These are phyloP conservation scores for Palaemon carinicauda DNA, from an alignment of 1,140 invertebrate species.

Conservation along the genomic window DNA sequence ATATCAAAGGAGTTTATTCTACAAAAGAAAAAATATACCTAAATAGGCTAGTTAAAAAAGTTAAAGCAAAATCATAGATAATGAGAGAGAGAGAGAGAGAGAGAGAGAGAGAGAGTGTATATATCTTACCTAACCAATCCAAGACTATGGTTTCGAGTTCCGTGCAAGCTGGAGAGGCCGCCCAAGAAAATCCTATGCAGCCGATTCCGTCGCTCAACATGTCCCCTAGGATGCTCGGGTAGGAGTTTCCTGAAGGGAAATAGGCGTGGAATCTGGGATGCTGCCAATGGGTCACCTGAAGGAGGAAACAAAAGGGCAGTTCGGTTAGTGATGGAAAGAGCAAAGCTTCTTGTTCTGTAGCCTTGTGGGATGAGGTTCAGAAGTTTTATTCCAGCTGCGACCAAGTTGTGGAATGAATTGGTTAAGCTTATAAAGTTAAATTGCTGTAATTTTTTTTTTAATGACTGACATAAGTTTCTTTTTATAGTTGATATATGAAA, in stretches of 20 bases:
- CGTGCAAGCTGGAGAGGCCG: conserved; percentile 95
- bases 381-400: background rate
- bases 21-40: no score
- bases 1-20: background rate
- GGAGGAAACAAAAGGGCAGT: conserved; percentile 51
- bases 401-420: no score
- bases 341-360: conserved; percentile 91
- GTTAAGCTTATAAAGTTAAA: no score
- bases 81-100: background rate
- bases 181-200: conserved; percentile 99
- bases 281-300: conserved; percentile 95
- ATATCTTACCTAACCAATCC: conserved; percentile 89
- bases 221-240: conserved; percentile 96
- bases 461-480: no score
- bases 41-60: background rate
- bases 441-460: no score
- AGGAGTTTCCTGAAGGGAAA: conserved; percentile 97
- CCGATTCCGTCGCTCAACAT: conserved; percentile 96
- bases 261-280: conserved; percentile 99
- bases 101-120: background rate
- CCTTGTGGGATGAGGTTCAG: conserved; percentile 79
- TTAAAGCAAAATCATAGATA: background rate
- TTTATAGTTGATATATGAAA: no score
- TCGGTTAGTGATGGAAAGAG: conserved; percentile 93
- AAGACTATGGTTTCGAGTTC: conserved; percentile 96